phyloP scores from a whole-genome alignment of 2,888 invertebrate species.

The Plutella xylostella region DNA sequence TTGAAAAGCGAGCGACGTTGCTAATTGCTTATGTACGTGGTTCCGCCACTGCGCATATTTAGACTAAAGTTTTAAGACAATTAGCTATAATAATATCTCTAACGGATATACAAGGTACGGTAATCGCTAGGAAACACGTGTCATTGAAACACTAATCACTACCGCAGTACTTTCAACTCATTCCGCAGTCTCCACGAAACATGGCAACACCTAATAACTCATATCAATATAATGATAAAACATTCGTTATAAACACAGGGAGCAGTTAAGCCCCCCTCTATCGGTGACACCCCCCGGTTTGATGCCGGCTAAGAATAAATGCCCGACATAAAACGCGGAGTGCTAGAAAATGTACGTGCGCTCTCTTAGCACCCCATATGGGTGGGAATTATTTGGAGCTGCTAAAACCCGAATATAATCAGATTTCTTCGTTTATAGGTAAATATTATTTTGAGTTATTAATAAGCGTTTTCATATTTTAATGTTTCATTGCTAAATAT shows the following conservation, averaged over 20 bases:
- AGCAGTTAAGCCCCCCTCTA: constrained; percentile 29
- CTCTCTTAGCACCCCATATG: constrained; percentile 57
- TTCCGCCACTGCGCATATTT: no score
- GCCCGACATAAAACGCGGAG: constrained; percentile 65
- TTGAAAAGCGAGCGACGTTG: no score
- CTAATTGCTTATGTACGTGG: no score
- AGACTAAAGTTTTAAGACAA: no score
- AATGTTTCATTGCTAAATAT: no score
- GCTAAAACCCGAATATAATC: constrained; percentile 21
- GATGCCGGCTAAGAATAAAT: constrained; percentile 56
- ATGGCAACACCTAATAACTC: neutral
- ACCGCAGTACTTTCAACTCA: neutral
- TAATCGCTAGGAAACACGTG: no score
- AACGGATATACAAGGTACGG: no score
- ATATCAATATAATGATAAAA: constrained; percentile 6
- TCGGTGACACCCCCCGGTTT: constrained; percentile 28
- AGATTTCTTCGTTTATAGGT: no score
- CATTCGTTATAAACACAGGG: constrained; percentile 27
- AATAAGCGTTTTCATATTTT: no score
- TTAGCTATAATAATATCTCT: no score
- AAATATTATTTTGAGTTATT: no score
- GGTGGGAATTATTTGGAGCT: constrained; percentile 30
- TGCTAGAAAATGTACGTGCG: constrained; percentile 66
- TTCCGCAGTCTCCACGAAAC: neutral
- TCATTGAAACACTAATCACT: neutral